Base-by-base conservation (phyloP, 2,888 invertebrate species). In the Caenorhabditis japonica region DNA sequence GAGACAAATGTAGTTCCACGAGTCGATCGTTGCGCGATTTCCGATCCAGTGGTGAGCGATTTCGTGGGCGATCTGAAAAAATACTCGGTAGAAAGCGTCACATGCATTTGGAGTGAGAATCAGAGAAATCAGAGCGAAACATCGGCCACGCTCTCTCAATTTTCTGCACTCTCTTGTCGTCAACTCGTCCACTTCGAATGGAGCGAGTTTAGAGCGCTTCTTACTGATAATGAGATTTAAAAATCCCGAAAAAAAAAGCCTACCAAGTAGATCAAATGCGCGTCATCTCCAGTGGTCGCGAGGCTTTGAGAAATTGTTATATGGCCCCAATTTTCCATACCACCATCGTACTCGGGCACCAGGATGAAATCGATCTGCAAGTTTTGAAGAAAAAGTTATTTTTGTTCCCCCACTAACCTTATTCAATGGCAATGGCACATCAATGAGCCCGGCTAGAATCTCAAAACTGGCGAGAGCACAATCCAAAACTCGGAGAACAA, bases 241-340 rank as follows among this genome's bases (percentile, higher is more conserved):
- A 19, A 15, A 8, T n/a, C 15, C n/a, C 4, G n/a, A 43, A 19
- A 23, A 5, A 25, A n/a, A 23, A n/a, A 15, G 0, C 62, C 17
- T 15, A 79, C 72, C 49, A 80, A 58, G 39, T 82, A 80, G 19
- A 77, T 70, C 38, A 82, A 23, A 56, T 80, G 80, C 12, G 81
- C 80, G 47, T 79, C 77, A 43, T 82, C 78, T 46, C 73, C 79
- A 15, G 62, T 59, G 5, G 64, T 56, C 0, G 80, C 77, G 7
- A 78, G 25, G 2, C 39, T 43, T 43, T 77, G 62, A 3, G 81
- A 82, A 5, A 82, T 52, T 12, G 75, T 52, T 8, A 82, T 61
- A 46, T 80, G 81, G 1, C 80, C 81, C 81, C 81, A 82, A 53
- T 82, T 82, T 49, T 82, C 81, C 78, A 82, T 82, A 53, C 80